Base-by-base conservation (phyloP, 2,888 invertebrate species). In the Melangyna quadrimaculata region DNA sequence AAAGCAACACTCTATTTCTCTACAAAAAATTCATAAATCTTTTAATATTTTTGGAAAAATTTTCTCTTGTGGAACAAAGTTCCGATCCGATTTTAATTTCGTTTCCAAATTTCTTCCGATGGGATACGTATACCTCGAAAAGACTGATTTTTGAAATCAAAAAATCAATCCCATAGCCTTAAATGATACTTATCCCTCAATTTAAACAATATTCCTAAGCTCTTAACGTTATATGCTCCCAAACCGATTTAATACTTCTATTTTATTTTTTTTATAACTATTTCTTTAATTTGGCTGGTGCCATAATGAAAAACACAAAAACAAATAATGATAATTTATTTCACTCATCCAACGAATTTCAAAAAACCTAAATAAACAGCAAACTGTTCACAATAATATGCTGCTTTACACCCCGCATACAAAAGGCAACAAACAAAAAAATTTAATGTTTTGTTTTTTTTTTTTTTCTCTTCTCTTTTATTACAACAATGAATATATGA, bases 361-460 rank as follows among this genome's bases (percentile, higher is more conserved):
- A 65, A 61, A 45, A 51, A 70, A 74, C 57, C 65, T 79, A 84
- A 84, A 84, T 74, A 84, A 84, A 84, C 57, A 84, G 57, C 71
- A 84, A 84, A 84, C 57, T 79, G 57, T 67, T 79, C 51, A 63
- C 27, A 83, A n/a, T n/a, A 74, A 67, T 74, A 78, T 53, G 51
- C 69, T 69, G 45, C 37, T 32, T 22, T 65, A 32, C 57, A 65
- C 32, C 8, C 27, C 43, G 48, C 37, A 12, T 22, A 48, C 17
- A 53, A 57, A 55, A 22, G 9, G 19, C 24, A 43, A 27, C n/a
- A 32, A 17, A 69, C 10, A n/a, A 32, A 37, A 65, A 77, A 10
- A n/a, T n/a, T n/a, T 22, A 43, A 45, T 24, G 10, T 53, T 14
- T 40, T 40, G 40, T 32, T 61, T 67, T 48, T 53, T 14, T 40